Conservation (phyloP, 2,797 vertebrate species). For the Gobionotothen gibberifrons region DNA sequence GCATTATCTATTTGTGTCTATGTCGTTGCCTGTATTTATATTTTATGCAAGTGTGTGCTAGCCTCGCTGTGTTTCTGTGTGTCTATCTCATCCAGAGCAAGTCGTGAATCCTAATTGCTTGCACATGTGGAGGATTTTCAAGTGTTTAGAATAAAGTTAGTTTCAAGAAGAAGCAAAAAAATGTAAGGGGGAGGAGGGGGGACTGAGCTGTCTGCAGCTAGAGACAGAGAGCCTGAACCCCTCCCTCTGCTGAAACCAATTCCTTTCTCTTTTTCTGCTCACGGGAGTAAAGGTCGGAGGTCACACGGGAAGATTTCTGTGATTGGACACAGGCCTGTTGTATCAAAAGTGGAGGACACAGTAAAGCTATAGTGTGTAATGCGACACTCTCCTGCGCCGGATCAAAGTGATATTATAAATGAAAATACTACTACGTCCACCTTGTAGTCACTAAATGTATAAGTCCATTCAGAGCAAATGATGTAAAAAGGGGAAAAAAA, state of each 20-base stretch:
- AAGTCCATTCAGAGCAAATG: constrained; percentile 66
- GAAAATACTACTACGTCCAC: constrained; percentile 63
- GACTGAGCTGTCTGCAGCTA: constrained; percentile 57
- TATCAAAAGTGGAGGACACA: constrained; percentile 69
- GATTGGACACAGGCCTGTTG: constrained; percentile 82
- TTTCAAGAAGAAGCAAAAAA: constrained; percentile 73
- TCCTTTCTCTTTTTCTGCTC: constrained; percentile 76
- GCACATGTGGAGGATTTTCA: constrained; percentile 85
- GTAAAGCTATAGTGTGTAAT: constrained; percentile 57
- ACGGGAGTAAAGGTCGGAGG: constrained; percentile 76
- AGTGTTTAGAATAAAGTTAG: constrained; percentile 83
- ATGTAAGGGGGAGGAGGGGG: constrained; percentile 5
- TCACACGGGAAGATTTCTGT: constrained; percentile 76
- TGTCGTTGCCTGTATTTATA: constrained; percentile 6
- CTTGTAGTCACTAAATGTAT: constrained; percentile 48
- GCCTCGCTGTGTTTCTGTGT: constrained; percentile 16
- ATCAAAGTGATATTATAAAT: constrained; percentile 79
- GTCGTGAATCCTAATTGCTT: constrained; percentile 83
- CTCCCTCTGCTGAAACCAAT: constrained; percentile 74
- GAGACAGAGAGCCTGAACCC: constrained; percentile 60
- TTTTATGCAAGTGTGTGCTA: constrained; percentile 11
- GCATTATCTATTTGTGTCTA: constrained; percentile 1
- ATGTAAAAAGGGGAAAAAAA: constrained; percentile 11
- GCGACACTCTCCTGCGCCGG: constrained; percentile 45
- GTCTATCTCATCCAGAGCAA: constrained; percentile 69